Base-by-base conservation (phyloP, 2,888 invertebrate genomes). In the Drosophila nr. medialis region DNA sequence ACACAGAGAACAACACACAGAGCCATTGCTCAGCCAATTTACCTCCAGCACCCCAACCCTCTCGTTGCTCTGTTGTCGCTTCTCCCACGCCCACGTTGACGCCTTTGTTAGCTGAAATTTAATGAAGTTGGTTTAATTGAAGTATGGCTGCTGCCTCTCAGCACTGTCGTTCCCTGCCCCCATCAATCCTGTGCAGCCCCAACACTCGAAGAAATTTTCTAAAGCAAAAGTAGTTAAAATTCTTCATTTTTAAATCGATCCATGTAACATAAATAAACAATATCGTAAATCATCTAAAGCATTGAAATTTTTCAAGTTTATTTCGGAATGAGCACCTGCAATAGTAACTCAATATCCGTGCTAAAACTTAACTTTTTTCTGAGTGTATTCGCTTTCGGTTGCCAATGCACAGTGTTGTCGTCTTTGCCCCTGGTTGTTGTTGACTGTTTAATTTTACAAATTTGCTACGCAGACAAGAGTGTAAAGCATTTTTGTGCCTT, bases 391-490 rank as follows among this genome's bases (percentile, higher is more conserved):
- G 32, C 48, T 58, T 62, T 51, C n/a, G 38, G 34, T 40, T 49
- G 24, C 34, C 79, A 40, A 29, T 63, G 11, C 64, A 64, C 55
- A 45, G 64, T 80, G 77, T 55, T 77, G 74, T 75, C 74, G 74
- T 72, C 70, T 62, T 62, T 64, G 64, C 50, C 56, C 42, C 63
- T 65, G 71, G 61, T 56, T 63, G 77, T 70, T 86, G 85, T 86
- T 89, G 89, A 86, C 89, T 86, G 86, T 90, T 88, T 79, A 83
- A 90, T 89, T 88, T 90, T 90, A 90, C 88, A 89, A 90, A 88
- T 88, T 88, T 90, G 90, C 81, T 86, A 86, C 88, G 88, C 83
- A 85, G 86, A 81, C 81, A 86, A 83, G 73, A 77, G 74, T 73
- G 81, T 75, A 75, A 82, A 82, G 67, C 76, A 75, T 81, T 73